Base-by-base conservation (phyloP, 2,797 vertebrate genomes). In the Oreortyx pictus region DNA sequence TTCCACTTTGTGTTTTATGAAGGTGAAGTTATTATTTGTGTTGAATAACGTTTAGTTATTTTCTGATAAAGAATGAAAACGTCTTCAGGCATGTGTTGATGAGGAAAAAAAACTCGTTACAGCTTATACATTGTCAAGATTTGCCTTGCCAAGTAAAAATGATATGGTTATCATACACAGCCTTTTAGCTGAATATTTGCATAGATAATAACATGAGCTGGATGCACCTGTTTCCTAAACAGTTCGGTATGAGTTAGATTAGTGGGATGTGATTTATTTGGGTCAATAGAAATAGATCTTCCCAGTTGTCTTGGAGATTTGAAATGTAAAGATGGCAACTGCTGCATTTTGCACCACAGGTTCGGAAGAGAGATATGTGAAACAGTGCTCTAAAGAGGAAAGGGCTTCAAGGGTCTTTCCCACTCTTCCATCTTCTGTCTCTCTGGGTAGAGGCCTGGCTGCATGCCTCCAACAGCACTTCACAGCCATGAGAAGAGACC, bases 111-210 rank as follows among this genome's bases (percentile, higher is more conserved):
- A 79, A 27, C 19, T 24, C 25, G 23, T 76, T 17, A 41, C 7
- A 14, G 8, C 49, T 86, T 71, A n/a, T 50, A 14, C 4, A 3
- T 59, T 77, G 46, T 87, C 72, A 80, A 84, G 39, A 59, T 77
- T 88, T 85, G 10, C 18, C 41, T 59, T 61, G 8, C n/a, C 77
- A 91, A 92, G 23, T 72, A 65, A 74, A 94, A 88, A 87, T 67
- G 33, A 76, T 37, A n/a, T 31, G 76, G 64, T 60, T 89, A 52
- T 31, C 71, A 65, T 91, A 71, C 37, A 65, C 13, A 80, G 49
- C 44, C 27, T 92, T 92, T 86, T 80, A 74, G 46, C 37, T 77
- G 12, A 88, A 64, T 92, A 85, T 91, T 91, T 88, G 61, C 61
- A 68, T 43, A 77, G 37, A 49, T 84, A 81, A 73, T n/a, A 67